Conservation (phyloP, 2,888 invertebrate species). For the Phytoseiulus persimilis region DNA sequence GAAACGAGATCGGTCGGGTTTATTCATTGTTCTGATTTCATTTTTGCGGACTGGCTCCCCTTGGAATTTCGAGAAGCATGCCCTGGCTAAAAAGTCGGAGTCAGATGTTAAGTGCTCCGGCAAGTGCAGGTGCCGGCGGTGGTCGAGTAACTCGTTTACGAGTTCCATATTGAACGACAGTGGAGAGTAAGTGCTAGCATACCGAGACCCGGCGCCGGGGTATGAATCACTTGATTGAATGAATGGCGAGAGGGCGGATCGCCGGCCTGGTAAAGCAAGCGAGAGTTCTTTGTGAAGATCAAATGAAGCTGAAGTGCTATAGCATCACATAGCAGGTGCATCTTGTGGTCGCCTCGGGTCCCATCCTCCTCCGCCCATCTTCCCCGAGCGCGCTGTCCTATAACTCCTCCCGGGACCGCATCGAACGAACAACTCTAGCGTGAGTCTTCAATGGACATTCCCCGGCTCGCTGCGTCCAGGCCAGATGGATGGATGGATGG, state of each 20-base stretch:
- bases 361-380: not conserved
- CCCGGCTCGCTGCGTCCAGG: not conserved
- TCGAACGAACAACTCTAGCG: not conserved
- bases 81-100: not conserved
- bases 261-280: not conserved
- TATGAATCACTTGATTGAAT: conserved; percentile 32
- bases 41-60: not conserved
- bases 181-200: not conserved
- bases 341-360: not conserved
- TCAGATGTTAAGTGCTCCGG: not conserved
- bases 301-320: conserved; percentile 34
- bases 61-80: not conserved
- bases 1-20: not conserved
- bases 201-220: not conserved
- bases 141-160: not conserved
- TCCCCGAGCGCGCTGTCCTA: not conserved
- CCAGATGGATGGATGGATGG: not conserved
- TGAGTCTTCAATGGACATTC: not conserved
- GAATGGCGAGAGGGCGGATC: conserved; percentile 22
- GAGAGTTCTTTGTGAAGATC: conserved; percentile 32
- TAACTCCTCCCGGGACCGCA: not conserved
- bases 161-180: not conserved
- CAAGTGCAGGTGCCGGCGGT: not conserved
- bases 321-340: not conserved
- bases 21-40: not conserved